Conservation (phyloP, 2,888 invertebrate genomes). For the Eulithis prunata region DNA sequence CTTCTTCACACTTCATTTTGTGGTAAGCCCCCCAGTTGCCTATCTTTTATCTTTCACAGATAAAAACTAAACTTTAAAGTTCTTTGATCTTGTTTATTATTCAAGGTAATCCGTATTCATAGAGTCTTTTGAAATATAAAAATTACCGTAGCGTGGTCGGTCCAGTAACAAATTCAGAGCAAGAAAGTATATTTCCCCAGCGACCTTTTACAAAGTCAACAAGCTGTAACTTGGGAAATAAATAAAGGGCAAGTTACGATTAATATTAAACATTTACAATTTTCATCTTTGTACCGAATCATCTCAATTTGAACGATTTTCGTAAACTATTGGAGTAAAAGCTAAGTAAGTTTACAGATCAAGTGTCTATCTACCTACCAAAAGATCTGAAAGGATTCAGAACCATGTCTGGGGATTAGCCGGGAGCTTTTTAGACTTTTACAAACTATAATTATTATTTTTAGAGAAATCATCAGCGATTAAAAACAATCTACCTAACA, state of each 20-base stretch:
- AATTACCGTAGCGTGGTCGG: constrained; percentile 56
- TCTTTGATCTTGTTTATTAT: constrained; percentile 40
- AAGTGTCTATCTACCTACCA: no score
- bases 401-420: no score
- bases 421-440: no score
- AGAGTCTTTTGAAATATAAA: constrained; percentile 46
- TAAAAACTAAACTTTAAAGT: constrained; percentile 27
- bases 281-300: constrained; percentile 42
- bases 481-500: not conserved
- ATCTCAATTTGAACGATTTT: constrained; percentile 22
- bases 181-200: constrained; percentile 78
- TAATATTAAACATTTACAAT: constrained; percentile 68
- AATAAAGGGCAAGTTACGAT: constrained; percentile 71
- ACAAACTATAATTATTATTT: no score
- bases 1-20: not conserved
- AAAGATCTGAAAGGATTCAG: no score
- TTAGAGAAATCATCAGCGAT: no score
- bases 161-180: constrained; percentile 71
- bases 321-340: not conserved
- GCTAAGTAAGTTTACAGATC: no score
- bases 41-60: constrained; percentile 14
- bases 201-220: constrained; percentile 79
- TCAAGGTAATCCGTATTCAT: constrained; percentile 37
- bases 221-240: constrained; percentile 80
- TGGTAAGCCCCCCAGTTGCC: constrained; percentile 1